Conservation (phyloP, 2,797 vertebrate genomes). For the Phataginus tetradactyla region DNA sequence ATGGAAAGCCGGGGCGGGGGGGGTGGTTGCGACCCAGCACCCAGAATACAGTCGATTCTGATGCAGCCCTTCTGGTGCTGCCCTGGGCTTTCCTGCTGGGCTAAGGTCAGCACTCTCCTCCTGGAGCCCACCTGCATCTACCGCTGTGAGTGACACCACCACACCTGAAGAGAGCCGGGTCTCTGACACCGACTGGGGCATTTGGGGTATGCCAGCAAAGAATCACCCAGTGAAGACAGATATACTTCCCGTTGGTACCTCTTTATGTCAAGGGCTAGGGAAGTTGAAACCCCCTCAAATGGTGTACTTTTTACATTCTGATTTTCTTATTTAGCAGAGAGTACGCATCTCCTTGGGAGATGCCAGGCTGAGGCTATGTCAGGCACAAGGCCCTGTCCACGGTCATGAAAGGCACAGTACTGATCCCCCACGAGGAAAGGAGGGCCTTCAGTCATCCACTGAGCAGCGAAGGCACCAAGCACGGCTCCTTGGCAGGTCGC, state of each 20-base stretch:
- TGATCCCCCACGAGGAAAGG: background rate
- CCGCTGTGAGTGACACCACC: background rate
- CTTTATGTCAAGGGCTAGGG: background rate
- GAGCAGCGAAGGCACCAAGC: background rate
- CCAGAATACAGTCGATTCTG: background rate
- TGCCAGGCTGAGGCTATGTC: background rate
- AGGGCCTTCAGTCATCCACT: background rate
- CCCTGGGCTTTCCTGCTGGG: background rate
- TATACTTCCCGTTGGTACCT: background rate
- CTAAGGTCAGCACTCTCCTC: background rate
- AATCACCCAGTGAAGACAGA: background rate
- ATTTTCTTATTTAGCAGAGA: background rate
- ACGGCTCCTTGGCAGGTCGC: background rate
- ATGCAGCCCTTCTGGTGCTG: background rate
- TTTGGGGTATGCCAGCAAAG: background rate
- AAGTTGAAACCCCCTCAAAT: background rate
- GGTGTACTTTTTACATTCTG: background rate
- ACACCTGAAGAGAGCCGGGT: background rate
- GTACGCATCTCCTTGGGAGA: background rate
- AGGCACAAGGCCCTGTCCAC: background rate
- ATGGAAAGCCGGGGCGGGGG: background rate
- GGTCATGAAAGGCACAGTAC: background rate
- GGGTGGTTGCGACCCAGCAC: too few species aligned
- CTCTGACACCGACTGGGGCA: background rate
- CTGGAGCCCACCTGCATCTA: background rate